phyloP scores from a whole-genome alignment of 2,113 vertebrate genomes.

The Hassar affinis region DNA sequence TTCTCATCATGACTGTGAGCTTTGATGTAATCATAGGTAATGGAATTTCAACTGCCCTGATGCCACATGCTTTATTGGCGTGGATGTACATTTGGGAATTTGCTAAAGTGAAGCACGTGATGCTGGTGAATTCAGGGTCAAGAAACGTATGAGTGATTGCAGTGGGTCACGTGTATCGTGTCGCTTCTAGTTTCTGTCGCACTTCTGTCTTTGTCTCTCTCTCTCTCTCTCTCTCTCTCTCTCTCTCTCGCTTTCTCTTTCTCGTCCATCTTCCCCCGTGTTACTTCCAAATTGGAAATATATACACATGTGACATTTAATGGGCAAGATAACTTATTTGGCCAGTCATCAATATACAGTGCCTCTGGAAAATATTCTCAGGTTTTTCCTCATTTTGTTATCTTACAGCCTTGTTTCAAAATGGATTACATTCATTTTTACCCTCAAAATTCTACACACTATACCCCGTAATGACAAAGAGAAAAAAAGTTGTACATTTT shows the following conservation, averaged over 20 bases:
- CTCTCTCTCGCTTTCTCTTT: neutral
- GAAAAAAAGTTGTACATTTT: no score
- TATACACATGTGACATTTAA: neutral
- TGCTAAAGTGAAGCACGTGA: neutral
- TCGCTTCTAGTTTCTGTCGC: neutral
- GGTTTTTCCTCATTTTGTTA: no score
- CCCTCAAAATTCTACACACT: no score
- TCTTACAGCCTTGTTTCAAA: no score
- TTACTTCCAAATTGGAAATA: neutral
- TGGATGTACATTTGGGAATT: neutral
- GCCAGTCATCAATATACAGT: neutral
- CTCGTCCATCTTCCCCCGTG: neutral
- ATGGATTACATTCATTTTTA: no score
- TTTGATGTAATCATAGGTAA: neutral
- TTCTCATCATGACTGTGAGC: constrained; percentile 1
- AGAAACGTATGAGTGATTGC: neutral
- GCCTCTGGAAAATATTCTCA: no score
- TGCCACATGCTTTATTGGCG: neutral
- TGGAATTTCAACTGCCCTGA: neutral
- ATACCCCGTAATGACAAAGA: no score
- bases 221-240: neutral
- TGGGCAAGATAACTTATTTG: neutral
- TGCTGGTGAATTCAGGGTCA: neutral
- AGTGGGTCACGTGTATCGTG: neutral
- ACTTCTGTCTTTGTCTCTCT: neutral